These are phyloP conservation scores for Orius laevigatus DNA, from an alignment of 1,140 invertebrate species.

Conservation along the genomic window DNA sequence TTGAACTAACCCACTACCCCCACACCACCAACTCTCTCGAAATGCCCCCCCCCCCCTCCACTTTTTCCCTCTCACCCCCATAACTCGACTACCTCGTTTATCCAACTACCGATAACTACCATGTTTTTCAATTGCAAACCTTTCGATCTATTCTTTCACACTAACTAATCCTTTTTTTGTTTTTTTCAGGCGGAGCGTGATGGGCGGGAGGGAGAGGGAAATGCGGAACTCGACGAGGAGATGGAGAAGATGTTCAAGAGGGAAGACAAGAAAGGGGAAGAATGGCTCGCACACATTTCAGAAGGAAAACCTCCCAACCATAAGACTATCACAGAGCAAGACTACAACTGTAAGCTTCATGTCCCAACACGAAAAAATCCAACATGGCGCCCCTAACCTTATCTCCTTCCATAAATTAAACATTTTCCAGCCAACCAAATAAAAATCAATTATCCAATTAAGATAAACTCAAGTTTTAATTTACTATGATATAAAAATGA, in stretches of 20 bases:
- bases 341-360: slow-evolving; percentile 24
- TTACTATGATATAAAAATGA: no score
- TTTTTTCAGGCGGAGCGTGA: slow-evolving; percentile 19
- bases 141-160: not conserved
- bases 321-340: slow-evolving; percentile 25
- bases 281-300: slow-evolving; percentile 44
- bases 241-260: slow-evolving; percentile 60
- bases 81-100: not conserved
- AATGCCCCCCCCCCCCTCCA: no score
- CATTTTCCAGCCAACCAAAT: not conserved
- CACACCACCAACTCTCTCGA: no score
- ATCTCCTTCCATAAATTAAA: not conserved
- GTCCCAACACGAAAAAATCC: not conserved
- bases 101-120: not conserved
- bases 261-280: slow-evolving; percentile 26
- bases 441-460: no score
- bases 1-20: no score
- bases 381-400: not conserved
- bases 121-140: not conserved
- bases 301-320: slow-evolving; percentile 30
- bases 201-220: slow-evolving; percentile 27
- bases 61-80: not conserved
- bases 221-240: slow-evolving; percentile 51
- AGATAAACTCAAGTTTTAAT: no score
- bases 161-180: slow-evolving; percentile 7